Conservation (phyloP, 2,888 invertebrate species). For the Zhengitettix transpicula region DNA sequence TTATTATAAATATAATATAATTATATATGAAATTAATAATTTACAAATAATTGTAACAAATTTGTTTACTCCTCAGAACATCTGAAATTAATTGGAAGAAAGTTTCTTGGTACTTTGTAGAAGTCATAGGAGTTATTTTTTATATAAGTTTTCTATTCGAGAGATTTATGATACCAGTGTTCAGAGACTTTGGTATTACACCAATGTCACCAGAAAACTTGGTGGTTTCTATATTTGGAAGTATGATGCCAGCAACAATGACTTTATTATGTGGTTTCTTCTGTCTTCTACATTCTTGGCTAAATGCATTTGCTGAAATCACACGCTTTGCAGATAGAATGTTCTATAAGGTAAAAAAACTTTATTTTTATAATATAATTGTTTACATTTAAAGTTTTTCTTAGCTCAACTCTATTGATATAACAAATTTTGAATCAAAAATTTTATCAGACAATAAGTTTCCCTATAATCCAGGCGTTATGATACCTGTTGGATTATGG, state of each 20-base stretch:
- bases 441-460: too few species aligned
- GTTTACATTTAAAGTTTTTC: neutral
- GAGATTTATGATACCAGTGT: constrained; percentile 52
- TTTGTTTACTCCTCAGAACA: constrained; percentile 34
- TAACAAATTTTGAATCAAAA: too few species aligned
- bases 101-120: constrained; percentile 49
- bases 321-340: constrained; percentile 71
- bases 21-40: too few species aligned
- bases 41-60: neutral
- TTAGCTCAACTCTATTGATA: too few species aligned
- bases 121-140: constrained; percentile 64
- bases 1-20: too few species aligned
- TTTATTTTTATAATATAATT: neutral
- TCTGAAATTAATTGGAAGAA: constrained; percentile 55
- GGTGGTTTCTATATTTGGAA: constrained; percentile 40
- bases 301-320: constrained; percentile 82
- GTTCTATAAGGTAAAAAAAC: constrained; percentile 46
- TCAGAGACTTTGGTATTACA: constrained; percentile 40
- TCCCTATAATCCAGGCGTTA: too few species aligned
- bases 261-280: constrained; percentile 65
- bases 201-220: constrained; percentile 23
- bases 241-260: constrained; percentile 56
- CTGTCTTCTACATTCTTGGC: constrained; percentile 76
- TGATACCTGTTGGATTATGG: too few species aligned
- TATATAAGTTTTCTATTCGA: constrained; percentile 68